A percentile compares a stretch with the other conserved stretches of the same genome.
Evolutionary conservation across 1,140 invertebrate species (phyloP).

Genomic region (Oppia nitens): DNA sequence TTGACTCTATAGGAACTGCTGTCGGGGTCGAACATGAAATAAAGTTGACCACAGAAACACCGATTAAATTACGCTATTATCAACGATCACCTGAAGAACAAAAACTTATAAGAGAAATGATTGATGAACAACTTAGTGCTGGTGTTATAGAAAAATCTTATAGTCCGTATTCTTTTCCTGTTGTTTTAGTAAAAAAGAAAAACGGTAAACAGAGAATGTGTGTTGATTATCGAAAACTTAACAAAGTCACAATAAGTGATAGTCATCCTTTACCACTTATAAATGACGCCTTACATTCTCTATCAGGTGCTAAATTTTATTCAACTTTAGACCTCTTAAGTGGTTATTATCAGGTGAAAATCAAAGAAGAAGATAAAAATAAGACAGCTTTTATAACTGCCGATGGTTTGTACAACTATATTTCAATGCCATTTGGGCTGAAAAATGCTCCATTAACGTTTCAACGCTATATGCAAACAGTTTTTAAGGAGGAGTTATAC

Average conservation of each 20-base stretch:
- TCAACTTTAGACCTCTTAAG: conserved; percentile 8
- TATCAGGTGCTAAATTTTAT: not conserved
- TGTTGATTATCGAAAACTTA: conserved; percentile 14
- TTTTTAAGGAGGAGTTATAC: conserved; percentile 13
- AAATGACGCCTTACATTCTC: conserved; percentile 1
- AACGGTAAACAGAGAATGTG: conserved; percentile 8
- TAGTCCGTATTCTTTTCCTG: not conserved
- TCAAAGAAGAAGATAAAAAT: not conserved
- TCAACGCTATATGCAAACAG: conserved; percentile 19
- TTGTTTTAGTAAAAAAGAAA: conserved; percentile 10
- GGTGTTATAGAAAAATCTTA: not conserved
- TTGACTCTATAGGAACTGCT: too few relatives aligned
- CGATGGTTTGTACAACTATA: conserved; percentile 17
- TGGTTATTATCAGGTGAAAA: conserved; percentile 13
- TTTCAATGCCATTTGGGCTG: conserved; percentile 20
- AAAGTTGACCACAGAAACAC: too few relatives aligned
- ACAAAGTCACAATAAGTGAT: conserved; percentile 4
- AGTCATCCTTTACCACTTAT: conserved; percentile 1
- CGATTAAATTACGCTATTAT: too few relatives aligned
- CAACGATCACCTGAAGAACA: too few relatives aligned
- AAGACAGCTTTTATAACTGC: conserved; percentile 14
- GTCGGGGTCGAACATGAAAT: too few relatives aligned
- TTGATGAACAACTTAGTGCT: too few relatives aligned
- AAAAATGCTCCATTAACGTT: conserved; percentile 19
- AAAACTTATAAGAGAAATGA: too few relatives aligned